Evolutionary conservation across 2,797 vertebrate species (phyloP).

Genomic region (Alosa sapidissima): DNA sequence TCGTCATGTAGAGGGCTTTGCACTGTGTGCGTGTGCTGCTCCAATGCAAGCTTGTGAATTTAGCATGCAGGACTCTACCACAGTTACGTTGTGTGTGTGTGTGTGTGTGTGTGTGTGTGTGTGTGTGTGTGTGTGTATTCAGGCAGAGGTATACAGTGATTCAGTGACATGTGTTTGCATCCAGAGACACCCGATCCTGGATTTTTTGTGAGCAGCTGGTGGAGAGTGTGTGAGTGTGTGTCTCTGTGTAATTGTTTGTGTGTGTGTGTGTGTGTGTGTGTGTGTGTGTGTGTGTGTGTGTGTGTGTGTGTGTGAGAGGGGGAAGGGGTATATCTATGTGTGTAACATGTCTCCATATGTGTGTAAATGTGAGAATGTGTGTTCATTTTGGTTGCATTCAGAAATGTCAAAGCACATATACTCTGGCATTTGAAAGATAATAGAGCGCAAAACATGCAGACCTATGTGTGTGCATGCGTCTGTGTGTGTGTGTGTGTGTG

Average conservation of each 20-base stretch:
- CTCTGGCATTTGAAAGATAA: neutral
- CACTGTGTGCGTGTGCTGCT: neutral
- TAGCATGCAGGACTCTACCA: no score
- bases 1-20: neutral
- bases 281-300: neutral
- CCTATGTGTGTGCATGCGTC: neutral
- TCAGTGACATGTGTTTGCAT: neutral
- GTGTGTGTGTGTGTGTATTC: neutral
- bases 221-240: neutral
- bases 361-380: no score
- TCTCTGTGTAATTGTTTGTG: neutral
- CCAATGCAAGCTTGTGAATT: no score
- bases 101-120: no score
- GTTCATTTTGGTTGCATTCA: neutral
- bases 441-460: no score
- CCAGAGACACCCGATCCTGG: neutral
- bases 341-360: slow-evolving; percentile 80
- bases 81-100: no score
- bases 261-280: neutral
- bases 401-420: neutral
- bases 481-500: neutral
- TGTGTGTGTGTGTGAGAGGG: neutral
- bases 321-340: neutral
- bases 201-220: neutral
- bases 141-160: neutral